Conservation (phyloP, 2,797 vertebrate species). For the Brachyrhaphis roseni region DNA sequence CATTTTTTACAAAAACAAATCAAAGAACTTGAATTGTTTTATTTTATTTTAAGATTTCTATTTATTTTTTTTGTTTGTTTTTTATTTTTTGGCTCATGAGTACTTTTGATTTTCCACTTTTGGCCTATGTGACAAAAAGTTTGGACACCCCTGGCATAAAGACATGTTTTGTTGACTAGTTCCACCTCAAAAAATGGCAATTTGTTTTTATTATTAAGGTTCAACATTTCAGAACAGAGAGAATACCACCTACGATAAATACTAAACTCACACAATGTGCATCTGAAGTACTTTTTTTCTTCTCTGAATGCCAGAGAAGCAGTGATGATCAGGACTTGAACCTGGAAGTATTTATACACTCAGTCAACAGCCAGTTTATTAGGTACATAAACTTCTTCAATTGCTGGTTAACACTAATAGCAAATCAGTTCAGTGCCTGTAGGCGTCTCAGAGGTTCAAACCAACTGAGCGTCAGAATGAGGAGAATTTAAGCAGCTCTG, state of each 20-base stretch:
- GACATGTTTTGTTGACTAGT: neutral
- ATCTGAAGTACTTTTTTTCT: neutral
- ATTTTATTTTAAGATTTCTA: too few species aligned
- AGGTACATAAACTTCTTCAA: neutral
- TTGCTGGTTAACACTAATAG: neutral
- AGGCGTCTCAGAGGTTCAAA: neutral
- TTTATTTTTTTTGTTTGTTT: too few species aligned
- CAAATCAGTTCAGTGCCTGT: neutral
- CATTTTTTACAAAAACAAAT: too few species aligned
- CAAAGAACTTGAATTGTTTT: too few species aligned
- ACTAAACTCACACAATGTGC: neutral
- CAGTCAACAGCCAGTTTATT: neutral
- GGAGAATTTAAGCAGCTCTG: neutral
- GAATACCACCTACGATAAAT: neutral
- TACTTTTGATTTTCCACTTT: too few species aligned
- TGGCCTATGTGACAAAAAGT: too few species aligned
- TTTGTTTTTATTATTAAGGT: neutral
- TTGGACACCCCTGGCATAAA: neutral
- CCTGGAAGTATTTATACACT: neutral
- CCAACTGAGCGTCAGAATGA: neutral
- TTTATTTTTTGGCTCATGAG: too few species aligned
- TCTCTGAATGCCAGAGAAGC: neutral
- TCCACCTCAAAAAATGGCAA: neutral
- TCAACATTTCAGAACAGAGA: neutral
- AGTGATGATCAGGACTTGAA: neutral